These are phyloP conservation scores for Nasalis larvatus DNA, from an alignment of 2,113 vertebrate genomes.

Conservation along the genomic window DNA sequence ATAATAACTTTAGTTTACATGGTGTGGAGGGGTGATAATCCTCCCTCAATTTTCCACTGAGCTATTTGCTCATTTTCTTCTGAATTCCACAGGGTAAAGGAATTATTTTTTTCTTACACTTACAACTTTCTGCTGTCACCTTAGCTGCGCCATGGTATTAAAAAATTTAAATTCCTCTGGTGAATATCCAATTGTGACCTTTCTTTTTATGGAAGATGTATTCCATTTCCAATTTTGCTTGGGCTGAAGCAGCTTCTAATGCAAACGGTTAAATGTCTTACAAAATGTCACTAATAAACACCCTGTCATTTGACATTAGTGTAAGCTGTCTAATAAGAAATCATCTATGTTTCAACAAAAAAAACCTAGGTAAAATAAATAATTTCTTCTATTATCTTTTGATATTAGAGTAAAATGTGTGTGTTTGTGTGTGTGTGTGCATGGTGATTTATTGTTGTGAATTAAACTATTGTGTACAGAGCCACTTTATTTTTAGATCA, in stretches of 20 bases:
- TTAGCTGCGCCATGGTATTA: conserved; percentile 9
- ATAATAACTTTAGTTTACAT: not conserved
- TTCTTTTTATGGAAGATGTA: conserved; percentile 63
- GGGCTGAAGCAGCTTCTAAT: conserved; percentile 4
- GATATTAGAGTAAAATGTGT: not conserved
- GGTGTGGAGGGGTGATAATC: not conserved
- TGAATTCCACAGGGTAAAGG: not conserved
- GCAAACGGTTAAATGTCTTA: conserved; percentile 39
- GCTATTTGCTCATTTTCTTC: not conserved
- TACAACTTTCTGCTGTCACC: not conserved
- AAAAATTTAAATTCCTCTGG: conserved; percentile 40
- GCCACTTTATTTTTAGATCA: not conserved
- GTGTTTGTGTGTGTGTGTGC: not conserved
- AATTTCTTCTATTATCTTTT: not conserved
- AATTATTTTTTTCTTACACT: not conserved
- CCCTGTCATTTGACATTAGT: not conserved
- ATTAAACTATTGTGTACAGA: not conserved
- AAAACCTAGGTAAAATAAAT: not conserved
- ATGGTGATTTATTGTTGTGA: not conserved
- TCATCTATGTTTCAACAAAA: not conserved
- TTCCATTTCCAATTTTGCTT: conserved; percentile 51
- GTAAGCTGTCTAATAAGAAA: not conserved
- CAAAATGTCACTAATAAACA: conserved; percentile 57
- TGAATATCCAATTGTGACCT: conserved; percentile 64
- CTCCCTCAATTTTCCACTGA: not conserved